phyloP scores from a whole-genome alignment of 2,888 invertebrate genomes.

The Drosophila macrothrix region DNA sequence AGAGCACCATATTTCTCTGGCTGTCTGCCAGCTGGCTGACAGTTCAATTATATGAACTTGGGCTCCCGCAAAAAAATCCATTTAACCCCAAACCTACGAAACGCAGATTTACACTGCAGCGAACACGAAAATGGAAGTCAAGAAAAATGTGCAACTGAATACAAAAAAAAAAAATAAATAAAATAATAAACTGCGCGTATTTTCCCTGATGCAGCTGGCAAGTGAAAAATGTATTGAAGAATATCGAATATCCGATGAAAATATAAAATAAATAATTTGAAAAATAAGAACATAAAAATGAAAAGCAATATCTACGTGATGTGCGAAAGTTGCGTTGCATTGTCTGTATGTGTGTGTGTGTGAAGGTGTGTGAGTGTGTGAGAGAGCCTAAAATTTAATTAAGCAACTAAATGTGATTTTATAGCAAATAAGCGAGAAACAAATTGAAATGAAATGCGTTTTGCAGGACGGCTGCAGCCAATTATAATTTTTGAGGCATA shows the following conservation, averaged over 20 bases:
- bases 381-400: constrained; percentile 70
- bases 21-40: constrained; percentile 63
- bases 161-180: constrained; percentile 13
- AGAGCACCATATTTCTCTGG: constrained; percentile 47
- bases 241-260: constrained; percentile 13
- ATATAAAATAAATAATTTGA: constrained; percentile 4
- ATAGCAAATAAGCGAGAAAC: constrained; percentile 77
- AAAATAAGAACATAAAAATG: constrained; percentile 26
- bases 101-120: constrained; percentile 20
- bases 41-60: constrained; percentile 74
- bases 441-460: constrained; percentile 62
- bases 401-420: constrained; percentile 85
- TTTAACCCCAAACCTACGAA: constrained; percentile 20
- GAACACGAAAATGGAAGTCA: constrained; percentile 8
- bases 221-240: constrained; percentile 58
- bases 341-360: constrained; percentile 27
- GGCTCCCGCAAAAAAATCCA: constrained; percentile 33
- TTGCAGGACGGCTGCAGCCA: constrained; percentile 17
- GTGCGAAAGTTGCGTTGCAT: constrained; percentile 56
- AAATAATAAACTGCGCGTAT: constrained; percentile 32
- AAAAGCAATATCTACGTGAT: constrained; percentile 76
- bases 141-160: constrained; percentile 9
- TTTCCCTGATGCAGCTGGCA: constrained; percentile 50
- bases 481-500: constrained; percentile 19
- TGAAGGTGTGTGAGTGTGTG: constrained; percentile 19